These are phyloP conservation scores for Drosophila lini DNA, from an alignment of 1,140 invertebrate genomes.

Conservation along the genomic window DNA sequence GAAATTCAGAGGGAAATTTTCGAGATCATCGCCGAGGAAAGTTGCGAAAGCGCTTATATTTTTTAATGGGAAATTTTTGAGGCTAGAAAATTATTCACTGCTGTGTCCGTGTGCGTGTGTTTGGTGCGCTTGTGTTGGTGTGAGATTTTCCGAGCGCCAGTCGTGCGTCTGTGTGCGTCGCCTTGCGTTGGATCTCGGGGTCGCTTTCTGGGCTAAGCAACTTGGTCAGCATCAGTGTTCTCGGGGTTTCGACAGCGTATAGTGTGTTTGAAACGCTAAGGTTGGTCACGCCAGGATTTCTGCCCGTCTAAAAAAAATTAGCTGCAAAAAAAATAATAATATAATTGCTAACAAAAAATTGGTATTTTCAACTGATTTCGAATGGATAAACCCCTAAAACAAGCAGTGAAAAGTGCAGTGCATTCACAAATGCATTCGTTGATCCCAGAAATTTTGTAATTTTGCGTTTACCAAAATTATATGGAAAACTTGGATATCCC, in stretches of 20 bases:
- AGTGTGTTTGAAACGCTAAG: slow-evolving; percentile 85
- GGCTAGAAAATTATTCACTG: slow-evolving; percentile 71
- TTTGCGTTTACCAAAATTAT: background rate
- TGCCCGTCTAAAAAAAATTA: slow-evolving; percentile 30
- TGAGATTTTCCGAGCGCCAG: slow-evolving; percentile 26
- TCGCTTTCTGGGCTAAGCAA: slow-evolving; percentile 75
- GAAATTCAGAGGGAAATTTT: slow-evolving; percentile 72
- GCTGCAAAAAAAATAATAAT: slow-evolving; percentile 13
- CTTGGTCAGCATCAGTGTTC: slow-evolving; percentile 84
- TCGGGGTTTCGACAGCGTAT: slow-evolving; percentile 85
- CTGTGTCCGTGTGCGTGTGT: slow-evolving; percentile 38
- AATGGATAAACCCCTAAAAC: slow-evolving; percentile 14
- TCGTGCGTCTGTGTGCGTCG: slow-evolving; percentile 44
- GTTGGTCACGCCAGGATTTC: slow-evolving; percentile 82
- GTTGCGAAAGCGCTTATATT: slow-evolving; percentile 71
- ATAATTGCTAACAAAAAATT: slow-evolving; percentile 23
- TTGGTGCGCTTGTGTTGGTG: slow-evolving; percentile 29
- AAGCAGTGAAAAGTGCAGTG: slow-evolving; percentile 66
- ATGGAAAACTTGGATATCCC: slow-evolving; percentile 18
- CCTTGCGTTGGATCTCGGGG: slow-evolving; percentile 66
- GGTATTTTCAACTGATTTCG: slow-evolving; percentile 23
- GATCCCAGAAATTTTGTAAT: slow-evolving; percentile 5
- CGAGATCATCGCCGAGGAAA: slow-evolving; percentile 33
- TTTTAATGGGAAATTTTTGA: slow-evolving; percentile 79
- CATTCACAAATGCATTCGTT: slow-evolving; percentile 35